Evolutionary conservation across 2,113 vertebrate genomes (phyloP), one percentile per base, ranked within the genome.

Genomic region (Bos taurus): DNA sequence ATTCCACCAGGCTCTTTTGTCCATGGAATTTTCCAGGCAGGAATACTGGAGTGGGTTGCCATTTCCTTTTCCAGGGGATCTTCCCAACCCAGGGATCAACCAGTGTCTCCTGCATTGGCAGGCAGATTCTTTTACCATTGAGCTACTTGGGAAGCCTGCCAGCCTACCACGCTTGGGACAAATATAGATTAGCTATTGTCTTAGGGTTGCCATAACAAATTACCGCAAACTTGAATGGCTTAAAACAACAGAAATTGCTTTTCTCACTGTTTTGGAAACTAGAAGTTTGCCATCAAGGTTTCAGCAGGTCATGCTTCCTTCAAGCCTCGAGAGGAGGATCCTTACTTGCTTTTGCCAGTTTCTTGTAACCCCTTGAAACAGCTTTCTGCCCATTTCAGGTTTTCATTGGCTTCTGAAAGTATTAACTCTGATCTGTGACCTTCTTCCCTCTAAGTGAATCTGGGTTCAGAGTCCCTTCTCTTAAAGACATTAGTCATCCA

Each of bases 101-200:
- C 67, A 40, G 67, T 74, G 36, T 74, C 67, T 40, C 21, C 0
- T 40, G 36, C 36, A 40, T 40, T 40, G 36, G 67, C n/a, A 40
- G 67, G 67, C 67, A 74, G 67, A 74, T 74, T 74, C 67, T 74
- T 74, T 74, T 40, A 40, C 67, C 21, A 40, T 28, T 74, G 67
- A 74, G 67, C 67, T 36, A 74, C 36, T 36, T 40, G n/a, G 67
- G 67, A 74, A 25, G 67, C 19, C 36, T 46, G 26, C 54, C 88
- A 82, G 46, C 16, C 28, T 46, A 54, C 84, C 84, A 95, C 26
- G 12, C 43, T 80, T 77, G 33, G 19, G 19, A 83, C 88, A 95
- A 94, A 95, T 86, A 67, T 46, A 95, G 82, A 48, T 62, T 57
- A 85, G 21, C 67, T 71, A 56, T 93, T 88, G 88, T 91, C 60